Evolutionary conservation across 1,140 invertebrate species (phyloP).

Genomic region (Lepidostoma basale): DNA sequence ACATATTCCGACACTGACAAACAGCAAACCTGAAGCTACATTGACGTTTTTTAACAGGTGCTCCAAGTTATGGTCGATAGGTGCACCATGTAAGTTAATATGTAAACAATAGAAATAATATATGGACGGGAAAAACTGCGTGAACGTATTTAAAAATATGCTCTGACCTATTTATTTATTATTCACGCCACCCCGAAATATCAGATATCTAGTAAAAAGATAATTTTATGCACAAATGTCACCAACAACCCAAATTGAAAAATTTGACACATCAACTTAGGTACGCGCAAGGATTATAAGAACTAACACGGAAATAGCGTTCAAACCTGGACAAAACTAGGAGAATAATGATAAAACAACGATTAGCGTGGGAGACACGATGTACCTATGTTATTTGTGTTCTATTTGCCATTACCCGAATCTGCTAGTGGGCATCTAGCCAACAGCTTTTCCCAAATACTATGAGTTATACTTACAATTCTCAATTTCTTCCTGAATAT

Average conservation of each 20-base stretch:
- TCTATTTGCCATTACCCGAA: slow-evolving; percentile 35
- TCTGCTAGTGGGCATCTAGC: slow-evolving; percentile 31
- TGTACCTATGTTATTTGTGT: slow-evolving; percentile 39
- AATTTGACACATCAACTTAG: slow-evolving; percentile 9
- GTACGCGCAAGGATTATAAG: background rate
- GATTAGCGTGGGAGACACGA: slow-evolving; percentile 35
- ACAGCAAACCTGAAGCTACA: no score
- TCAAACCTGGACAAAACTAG: slow-evolving; percentile 1
- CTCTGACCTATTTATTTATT: slow-evolving; percentile 17
- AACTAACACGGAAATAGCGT: background rate
- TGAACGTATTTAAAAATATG: background rate
- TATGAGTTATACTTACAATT: slow-evolving; percentile 29
- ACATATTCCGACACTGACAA: no score
- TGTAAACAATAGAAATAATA: background rate
- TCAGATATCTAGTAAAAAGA: background rate
- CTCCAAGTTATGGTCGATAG: background rate
- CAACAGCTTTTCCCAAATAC: slow-evolving; percentile 30
- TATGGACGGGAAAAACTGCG: background rate
- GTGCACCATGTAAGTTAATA: background rate
- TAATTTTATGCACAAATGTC: background rate
- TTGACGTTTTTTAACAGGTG: slow-evolving; percentile 17
- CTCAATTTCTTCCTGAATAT: slow-evolving; percentile 23
- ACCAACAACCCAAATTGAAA: slow-evolving; percentile 1
- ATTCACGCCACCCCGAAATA: background rate
- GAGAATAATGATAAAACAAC: slow-evolving; percentile 28